Percentiles rank a stretch among this genome's conserved stretches.
These are phyloP conservation scores for Ciconia stormi DNA, from an alignment of 2,113 vertebrate species.

Conservation along the genomic window DNA sequence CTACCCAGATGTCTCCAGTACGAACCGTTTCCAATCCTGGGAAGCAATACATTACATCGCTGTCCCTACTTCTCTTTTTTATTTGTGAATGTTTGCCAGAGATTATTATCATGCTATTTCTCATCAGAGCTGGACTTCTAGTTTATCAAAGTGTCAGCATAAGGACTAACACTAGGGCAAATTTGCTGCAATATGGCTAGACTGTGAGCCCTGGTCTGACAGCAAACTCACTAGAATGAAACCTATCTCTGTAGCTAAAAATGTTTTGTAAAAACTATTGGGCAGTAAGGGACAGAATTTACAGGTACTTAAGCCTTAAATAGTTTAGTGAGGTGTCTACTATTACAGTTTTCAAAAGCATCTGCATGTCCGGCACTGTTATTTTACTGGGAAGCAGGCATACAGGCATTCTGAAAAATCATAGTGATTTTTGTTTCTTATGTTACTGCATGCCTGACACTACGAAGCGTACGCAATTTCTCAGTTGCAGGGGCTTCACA, in stretches of 20 bases:
- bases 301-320: background rate
- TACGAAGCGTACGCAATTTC: background rate
- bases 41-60: background rate
- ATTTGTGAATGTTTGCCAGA: conserved; percentile 54
- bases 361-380: background rate
- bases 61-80: background rate
- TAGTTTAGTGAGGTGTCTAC: background rate
- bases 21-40: background rate
- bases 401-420: background rate
- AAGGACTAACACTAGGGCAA: conserved; percentile 50
- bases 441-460: background rate
- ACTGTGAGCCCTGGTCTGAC: conserved; percentile 20
- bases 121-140: conserved; percentile 42
- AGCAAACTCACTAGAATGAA: conserved; percentile 25
- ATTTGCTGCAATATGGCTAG: conserved; percentile 38
- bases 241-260: conserved; percentile 21
- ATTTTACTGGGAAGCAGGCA: background rate
- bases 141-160: conserved; percentile 67
- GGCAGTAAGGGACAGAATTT: background rate
- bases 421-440: background rate
- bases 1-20: background rate
- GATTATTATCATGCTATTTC: conserved; percentile 62
- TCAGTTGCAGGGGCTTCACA: background rate
- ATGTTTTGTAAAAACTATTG: conserved; percentile 39
- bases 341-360: background rate